Percentiles rank a stretch among this genome's conserved stretches.
phyloP scores from a whole-genome alignment of 2,113 vertebrate genomes.

The Gambusia holbrooki region DNA sequence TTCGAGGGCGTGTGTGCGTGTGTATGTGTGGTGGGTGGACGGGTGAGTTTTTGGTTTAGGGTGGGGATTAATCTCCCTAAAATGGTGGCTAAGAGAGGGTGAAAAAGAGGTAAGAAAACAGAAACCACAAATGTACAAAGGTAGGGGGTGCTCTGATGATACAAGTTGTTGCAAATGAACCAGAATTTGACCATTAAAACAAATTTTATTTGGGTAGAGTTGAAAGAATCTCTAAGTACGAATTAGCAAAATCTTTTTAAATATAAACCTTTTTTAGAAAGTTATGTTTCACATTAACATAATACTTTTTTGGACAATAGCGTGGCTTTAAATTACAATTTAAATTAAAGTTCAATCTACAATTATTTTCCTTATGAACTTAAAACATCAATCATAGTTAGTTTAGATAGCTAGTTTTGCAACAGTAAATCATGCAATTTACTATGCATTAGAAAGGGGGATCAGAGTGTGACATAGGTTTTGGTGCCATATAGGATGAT shows the following conservation, averaged over 20 bases:
- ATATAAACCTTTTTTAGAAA: neutral
- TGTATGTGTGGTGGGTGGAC: neutral
- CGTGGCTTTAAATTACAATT: neutral
- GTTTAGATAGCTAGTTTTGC: too few relatives aligned
- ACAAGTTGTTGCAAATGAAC: neutral
- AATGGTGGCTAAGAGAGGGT: constrained; percentile 23
- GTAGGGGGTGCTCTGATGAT: neutral
- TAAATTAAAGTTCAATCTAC: too few relatives aligned
- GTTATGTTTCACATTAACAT: too few relatives aligned
- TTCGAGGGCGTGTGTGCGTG: neutral
- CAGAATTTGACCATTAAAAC: neutral
- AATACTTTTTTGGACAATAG: neutral
- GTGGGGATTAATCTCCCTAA: constrained; percentile 12
- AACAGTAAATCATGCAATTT: neutral
- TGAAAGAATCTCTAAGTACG: neutral
- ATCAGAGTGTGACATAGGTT: neutral
- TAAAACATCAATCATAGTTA: too few relatives aligned
- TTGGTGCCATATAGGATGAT: neutral
- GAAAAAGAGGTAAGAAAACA: constrained; percentile 22
- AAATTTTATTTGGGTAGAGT: neutral
- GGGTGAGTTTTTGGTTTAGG: too few relatives aligned
- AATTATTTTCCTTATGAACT: too few relatives aligned
- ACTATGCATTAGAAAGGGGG: neutral
- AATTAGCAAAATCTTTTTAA: neutral
- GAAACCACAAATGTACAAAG: constrained; percentile 24